Percentiles rank a stretch among this genome's conserved stretches.
Conservation (phyloP, 1,140 invertebrate genomes). For the Batillaria attramentaria region DNA sequence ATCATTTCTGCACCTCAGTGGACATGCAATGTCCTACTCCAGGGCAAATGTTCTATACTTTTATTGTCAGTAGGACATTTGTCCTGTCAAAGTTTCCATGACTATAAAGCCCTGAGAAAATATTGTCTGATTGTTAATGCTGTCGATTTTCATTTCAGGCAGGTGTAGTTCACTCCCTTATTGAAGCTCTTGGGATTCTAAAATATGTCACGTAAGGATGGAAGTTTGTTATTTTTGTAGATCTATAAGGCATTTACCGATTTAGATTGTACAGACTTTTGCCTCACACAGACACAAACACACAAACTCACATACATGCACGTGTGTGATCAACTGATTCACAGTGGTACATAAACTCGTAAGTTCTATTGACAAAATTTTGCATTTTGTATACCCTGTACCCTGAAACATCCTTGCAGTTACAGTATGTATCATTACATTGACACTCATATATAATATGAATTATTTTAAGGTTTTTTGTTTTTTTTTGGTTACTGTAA, state of each 20-base stretch:
- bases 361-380: conserved; percentile 1
- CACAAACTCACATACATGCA: not conserved
- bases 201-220: conserved; percentile 48
- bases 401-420: not conserved
- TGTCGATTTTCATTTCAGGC: conserved; percentile 46
- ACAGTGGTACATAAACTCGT: not conserved
- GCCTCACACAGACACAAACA: not conserved
- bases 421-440: not conserved
- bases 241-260: not conserved
- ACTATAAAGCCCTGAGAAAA: not conserved
- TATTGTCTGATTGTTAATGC: not conserved
- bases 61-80: not conserved
- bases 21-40: too few species aligned
- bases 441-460: not conserved
- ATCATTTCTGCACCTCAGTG: too few species aligned
- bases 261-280: not conserved
- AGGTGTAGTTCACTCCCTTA: conserved; percentile 53
- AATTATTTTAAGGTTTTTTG: too few species aligned
- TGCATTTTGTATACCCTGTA: too few species aligned
- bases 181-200: conserved; percentile 53
- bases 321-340: not conserved
- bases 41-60: too few species aligned
- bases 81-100: not conserved
- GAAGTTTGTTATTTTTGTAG: conserved; percentile 1
- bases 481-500: too few species aligned